Base-by-base conservation (phyloP, 2,888 invertebrate species). In the Synanthedon vespiformis region DNA sequence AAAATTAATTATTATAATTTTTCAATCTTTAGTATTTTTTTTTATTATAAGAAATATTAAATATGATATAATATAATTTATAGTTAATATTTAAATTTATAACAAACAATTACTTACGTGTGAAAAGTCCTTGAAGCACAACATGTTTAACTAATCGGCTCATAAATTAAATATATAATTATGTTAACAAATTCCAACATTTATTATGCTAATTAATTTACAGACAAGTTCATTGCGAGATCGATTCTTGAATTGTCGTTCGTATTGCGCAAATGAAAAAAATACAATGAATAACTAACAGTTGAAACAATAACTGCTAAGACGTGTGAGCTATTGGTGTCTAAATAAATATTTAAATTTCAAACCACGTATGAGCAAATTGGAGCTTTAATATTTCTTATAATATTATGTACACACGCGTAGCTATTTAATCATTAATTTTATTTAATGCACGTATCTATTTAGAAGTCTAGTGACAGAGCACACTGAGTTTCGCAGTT, bases 121-220 rank as follows among this genome's bases (percentile, higher is more conserved):
- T 12, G 11, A 48, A 48, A 48, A 22, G 6, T 48, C 53, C 53
- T 56, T 53, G 51, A 56, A 34, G 34, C 34, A 10, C 34, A 34
- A 34, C 34, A 10, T 34, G 40, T 50, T 51, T 47, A 27, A 51
- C 47, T 47, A 56, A 52, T 54, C 40, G 13, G 50, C 53, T 54
- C 48, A 55, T 48, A 40, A 34, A 34, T 51, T 53, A 50, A 41
- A 53, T 55, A 44, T 34, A 34, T 34, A 10, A 48, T 53, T 52
- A 56, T 51, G 53, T 51, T 56, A 55, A 58, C 55, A 51, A 59
- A 61, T 59, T 63, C 59, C 58, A 60, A 54, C 59, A 54, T 62
- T 64, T 61, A 50, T 27, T 68, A 74, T 72, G 69, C 58, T 70
- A 72, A 74, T 75, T 70, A 62, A 67, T 67, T 63, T 67, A 58